Evolutionary conservation across 2,797 vertebrate genomes (phyloP).

Genomic region (Prunella strophiata): DNA sequence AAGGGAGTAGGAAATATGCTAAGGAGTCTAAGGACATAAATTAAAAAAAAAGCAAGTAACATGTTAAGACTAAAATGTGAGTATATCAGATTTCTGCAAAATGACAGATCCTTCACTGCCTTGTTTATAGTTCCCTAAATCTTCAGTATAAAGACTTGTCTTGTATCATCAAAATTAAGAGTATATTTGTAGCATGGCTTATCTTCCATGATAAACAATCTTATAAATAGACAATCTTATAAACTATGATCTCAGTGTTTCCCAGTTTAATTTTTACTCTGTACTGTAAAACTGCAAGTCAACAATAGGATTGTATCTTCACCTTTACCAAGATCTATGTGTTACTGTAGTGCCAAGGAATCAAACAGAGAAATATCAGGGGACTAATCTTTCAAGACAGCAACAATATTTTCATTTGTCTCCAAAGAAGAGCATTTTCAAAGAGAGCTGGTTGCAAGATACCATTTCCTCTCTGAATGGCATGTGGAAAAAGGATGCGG

Average conservation of each 20-base stretch:
- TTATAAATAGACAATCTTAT: neutral
- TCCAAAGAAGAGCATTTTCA: neutral
- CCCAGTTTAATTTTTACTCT: neutral
- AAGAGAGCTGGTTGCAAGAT: neutral
- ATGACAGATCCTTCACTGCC: neutral
- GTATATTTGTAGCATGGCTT: neutral
- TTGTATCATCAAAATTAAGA: neutral
- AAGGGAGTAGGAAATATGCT: neutral
- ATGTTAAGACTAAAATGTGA: neutral
- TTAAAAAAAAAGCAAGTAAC: neutral
- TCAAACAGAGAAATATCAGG: neutral
- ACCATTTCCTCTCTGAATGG: neutral
- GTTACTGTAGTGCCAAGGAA: rapidly evolving
- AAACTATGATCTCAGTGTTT: neutral
- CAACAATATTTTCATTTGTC: neutral
- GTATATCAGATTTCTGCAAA: neutral
- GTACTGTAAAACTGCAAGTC: neutral
- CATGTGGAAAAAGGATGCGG: neutral
- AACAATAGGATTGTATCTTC: neutral
- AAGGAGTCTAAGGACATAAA: neutral
- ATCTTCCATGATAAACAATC: neutral
- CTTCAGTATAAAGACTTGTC: neutral
- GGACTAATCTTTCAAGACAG: neutral
- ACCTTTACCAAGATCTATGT: neutral
- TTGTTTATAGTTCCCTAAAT: neutral